These are phyloP conservation scores for Pampusana beccarii DNA, from an alignment of 2,113 vertebrate species.

Conservation along the genomic window DNA sequence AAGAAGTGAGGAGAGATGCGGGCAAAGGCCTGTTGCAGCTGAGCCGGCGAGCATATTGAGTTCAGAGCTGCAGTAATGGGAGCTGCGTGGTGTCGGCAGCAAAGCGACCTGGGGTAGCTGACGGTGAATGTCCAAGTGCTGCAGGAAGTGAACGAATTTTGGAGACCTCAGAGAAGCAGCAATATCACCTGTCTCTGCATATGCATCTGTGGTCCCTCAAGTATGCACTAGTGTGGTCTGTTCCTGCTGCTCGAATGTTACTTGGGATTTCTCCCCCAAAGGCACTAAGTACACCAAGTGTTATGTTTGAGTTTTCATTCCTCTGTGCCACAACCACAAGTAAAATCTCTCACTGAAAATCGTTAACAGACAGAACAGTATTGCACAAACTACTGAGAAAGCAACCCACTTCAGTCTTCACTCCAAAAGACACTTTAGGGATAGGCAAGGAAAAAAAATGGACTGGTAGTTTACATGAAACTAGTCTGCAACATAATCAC, in stretches of 20 bases:
- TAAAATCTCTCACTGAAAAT: not conserved
- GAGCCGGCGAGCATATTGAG: not conserved
- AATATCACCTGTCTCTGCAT: not conserved
- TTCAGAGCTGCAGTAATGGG: not conserved
- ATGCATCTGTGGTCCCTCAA: not conserved
- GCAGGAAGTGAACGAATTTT: not conserved
- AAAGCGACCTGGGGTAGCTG: not conserved
- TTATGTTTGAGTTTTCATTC: not conserved
- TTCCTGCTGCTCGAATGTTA: not conserved
- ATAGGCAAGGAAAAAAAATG: not conserved
- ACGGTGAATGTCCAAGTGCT: not conserved
- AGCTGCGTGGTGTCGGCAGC: fast-evolving
- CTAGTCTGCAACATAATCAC: not conserved
- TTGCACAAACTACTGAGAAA: not conserved
- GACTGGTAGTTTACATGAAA: not conserved
- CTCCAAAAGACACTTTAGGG: not conserved
- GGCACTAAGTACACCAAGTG: not conserved
- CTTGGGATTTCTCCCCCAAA: not conserved
- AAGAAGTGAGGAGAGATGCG: not conserved
- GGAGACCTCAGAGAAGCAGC: not conserved
- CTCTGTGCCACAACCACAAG: not conserved
- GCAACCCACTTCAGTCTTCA: not conserved
- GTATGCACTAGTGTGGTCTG: not conserved
- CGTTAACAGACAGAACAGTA: not conserved
- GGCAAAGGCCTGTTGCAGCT: not conserved